Conservation (phyloP, 2,113 vertebrate species). For the Myotis brandtii region DNA sequence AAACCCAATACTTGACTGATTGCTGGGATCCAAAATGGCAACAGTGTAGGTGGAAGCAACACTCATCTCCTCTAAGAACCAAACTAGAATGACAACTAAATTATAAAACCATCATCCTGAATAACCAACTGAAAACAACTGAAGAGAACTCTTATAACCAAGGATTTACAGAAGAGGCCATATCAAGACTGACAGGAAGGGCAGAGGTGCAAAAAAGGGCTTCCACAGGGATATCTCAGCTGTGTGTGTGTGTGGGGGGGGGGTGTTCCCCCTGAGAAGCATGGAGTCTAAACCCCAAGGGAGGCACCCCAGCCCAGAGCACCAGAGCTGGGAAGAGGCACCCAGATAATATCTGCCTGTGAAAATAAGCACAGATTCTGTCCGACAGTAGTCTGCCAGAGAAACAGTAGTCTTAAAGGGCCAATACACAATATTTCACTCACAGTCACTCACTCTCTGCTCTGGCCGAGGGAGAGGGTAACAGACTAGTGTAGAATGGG, state of each 20-base stretch:
- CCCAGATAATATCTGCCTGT: neutral
- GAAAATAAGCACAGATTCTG: neutral
- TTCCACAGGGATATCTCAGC: neutral
- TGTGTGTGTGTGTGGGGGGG: neutral
- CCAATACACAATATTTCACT: neutral
- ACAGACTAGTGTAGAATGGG: neutral
- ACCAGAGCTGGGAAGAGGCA: neutral
- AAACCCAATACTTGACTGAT: neutral
- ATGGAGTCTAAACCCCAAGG: neutral
- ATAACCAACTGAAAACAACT: neutral
- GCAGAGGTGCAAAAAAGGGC: neutral
- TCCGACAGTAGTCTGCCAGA: neutral
- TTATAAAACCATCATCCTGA: neutral
- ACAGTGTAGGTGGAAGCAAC: neutral
- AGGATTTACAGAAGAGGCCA: neutral
- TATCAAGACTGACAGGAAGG: neutral
- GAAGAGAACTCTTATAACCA: neutral
- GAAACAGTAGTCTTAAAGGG: neutral
- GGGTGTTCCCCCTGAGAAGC: neutral
- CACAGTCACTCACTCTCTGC: neutral
- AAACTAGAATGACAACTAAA: neutral
- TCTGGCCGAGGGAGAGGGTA: neutral
- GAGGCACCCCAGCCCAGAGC: neutral
- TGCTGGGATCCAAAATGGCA: neutral
- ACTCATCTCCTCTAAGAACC: neutral